phyloP scores from a whole-genome alignment of 1,140 invertebrate species.

The Diploscapter pachys region DNA sequence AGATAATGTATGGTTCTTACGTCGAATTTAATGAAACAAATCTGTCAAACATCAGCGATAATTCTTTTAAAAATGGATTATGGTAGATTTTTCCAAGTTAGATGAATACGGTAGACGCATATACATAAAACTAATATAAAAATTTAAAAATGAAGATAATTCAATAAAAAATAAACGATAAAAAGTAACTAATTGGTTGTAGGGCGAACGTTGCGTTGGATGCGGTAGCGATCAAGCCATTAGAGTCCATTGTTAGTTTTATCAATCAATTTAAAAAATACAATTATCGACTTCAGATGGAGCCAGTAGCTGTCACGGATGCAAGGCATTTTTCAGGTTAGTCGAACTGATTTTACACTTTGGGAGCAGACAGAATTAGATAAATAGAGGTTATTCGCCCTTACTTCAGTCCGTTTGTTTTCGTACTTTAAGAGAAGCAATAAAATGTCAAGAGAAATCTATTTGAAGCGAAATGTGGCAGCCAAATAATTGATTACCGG shows the following conservation, averaged over 20 bases:
- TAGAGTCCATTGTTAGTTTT: conserved; percentile 8
- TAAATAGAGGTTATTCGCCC: too few relatives aligned
- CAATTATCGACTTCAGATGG: background rate
- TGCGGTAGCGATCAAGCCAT: conserved; percentile 24
- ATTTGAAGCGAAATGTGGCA: background rate
- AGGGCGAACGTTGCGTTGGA: conserved; percentile 23
- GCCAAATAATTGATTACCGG: background rate
- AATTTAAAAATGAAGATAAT: background rate
- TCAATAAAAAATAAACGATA: background rate
- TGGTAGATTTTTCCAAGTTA: too few relatives aligned
- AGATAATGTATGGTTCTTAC: too few relatives aligned
- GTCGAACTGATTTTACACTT: too few relatives aligned
- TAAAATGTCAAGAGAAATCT: background rate
- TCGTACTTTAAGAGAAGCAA: background rate
- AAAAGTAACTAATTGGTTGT: background rate
- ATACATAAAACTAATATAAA: too few relatives aligned
- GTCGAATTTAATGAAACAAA: too few relatives aligned
- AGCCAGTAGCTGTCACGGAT: conserved; percentile 27
- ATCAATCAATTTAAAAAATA: too few relatives aligned
- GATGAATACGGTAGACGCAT: too few relatives aligned
- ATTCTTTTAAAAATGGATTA: too few relatives aligned
- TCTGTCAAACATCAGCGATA: too few relatives aligned
- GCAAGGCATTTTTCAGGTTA: conserved; percentile 29
- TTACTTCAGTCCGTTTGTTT: background rate
- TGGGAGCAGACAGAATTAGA: too few relatives aligned